A percentile compares a stretch with the other conserved stretches of the same genome.
phyloP scores from a whole-genome alignment of 2,113 vertebrate species.

The Poeciliopsis retropinna region DNA sequence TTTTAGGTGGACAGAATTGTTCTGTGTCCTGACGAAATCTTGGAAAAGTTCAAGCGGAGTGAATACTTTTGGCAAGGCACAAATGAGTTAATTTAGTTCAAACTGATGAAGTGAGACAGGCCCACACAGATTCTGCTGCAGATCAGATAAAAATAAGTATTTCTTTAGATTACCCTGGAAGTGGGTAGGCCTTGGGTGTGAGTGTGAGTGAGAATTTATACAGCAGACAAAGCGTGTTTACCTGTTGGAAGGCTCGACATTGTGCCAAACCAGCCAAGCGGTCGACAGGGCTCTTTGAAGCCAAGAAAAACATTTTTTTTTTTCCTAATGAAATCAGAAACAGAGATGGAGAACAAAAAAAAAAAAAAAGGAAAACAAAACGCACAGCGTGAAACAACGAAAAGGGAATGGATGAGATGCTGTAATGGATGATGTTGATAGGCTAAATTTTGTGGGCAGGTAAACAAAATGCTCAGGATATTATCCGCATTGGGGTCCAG shows the following conservation, averaged over 20 bases:
- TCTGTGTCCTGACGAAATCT: neutral
- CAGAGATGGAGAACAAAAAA: conserved; percentile 15
- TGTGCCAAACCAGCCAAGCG: conserved; percentile 52
- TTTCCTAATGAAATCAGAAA: conserved; percentile 45
- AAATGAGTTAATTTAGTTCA: conserved; percentile 27
- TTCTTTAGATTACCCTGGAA: conserved; percentile 34
- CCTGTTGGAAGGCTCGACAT: conserved; percentile 41
- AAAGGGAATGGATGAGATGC: conserved; percentile 28
- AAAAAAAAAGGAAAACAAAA: conserved; percentile 6
- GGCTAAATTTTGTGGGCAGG: conserved; percentile 15
- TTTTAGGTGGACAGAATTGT: neutral
- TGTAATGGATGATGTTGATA: conserved; percentile 19
- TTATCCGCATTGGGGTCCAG: conserved; percentile 46
- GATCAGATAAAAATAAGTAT: conserved; percentile 20
- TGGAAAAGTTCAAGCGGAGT: neutral
- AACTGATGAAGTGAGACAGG: too few relatives aligned
- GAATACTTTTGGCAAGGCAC: neutral
- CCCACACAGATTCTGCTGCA: too few relatives aligned
- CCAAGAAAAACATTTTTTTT: conserved; percentile 43
- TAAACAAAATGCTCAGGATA: conserved; percentile 29
- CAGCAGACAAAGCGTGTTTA: conserved; percentile 61
- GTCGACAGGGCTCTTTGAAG: conserved; percentile 19
- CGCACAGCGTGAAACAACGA: conserved; percentile 23
- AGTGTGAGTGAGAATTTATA: conserved; percentile 21
- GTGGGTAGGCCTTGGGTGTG: conserved; percentile 13